Base-by-base conservation (phyloP, 2,888 invertebrate species). In the Timema cristinae region DNA sequence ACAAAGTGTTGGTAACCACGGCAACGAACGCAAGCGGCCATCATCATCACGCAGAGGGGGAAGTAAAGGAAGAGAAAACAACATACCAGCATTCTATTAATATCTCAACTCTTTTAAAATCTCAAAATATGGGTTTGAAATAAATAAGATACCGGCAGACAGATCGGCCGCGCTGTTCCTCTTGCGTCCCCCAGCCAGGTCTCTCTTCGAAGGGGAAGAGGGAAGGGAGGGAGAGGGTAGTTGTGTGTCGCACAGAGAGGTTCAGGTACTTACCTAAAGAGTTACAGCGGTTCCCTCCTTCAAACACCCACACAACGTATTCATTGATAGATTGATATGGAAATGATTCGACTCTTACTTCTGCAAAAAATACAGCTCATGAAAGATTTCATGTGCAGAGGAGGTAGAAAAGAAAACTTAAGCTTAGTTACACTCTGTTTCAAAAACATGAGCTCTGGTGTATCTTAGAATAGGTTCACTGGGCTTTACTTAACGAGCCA, bases 41-140 rank as follows among this genome's bases (percentile, higher is more conserved):
- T 74, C 75, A 63, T 32, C 32, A 32, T 32, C 32, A 75, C 73
- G 74, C 61, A 72, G 75, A 81, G 80, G 79, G 79, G 81, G 80
- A 79, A 79, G 79, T 66, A 79, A 79, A 73, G 72, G 78, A 79
- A 78, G 79, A 79, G 79, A 78, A 82, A 83, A 83, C 78, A 32
- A 82, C 78, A 82, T 75, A 77, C 72, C 72, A 69, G 73, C 74
- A 72, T 70, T 63, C 81, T 80, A 83, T 83, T 84, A 83, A 82
- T 83, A 75, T 52, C 50, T 70, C 32, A 32, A 32, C 32, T 32
- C 32, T 32, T 32, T 32, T 32, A 32, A 32, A 32, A 32, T 2
- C 4, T 32, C 32, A 32, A 32, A 32, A 32, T 32, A 32, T 32
- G 32, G 32, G 32, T 32, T 32, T 32, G 32, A 32, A 32, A 32